These are phyloP conservation scores for Choristoneura fumiferana DNA, from an alignment of 1,140 invertebrate genomes.

Conservation along the genomic window DNA sequence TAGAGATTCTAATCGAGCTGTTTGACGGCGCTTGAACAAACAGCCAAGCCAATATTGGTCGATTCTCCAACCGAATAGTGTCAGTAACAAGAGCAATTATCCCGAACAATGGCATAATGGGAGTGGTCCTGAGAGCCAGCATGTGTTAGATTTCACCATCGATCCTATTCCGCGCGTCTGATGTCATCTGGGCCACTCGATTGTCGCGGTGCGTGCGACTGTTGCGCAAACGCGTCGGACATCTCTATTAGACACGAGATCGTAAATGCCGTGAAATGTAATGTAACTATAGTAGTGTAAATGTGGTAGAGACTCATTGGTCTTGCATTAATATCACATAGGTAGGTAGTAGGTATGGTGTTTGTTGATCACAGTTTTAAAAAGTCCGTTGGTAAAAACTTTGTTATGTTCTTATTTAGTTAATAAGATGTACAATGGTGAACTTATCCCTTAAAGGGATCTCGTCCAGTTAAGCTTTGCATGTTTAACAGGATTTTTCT, in stretches of 20 bases:
- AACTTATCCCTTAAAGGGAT: too few species aligned
- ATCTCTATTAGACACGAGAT: constrained; percentile 11
- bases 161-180: not conserved
- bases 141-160: constrained; percentile 18
- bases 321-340: too few species aligned
- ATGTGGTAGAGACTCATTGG: too few species aligned
- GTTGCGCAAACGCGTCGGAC: constrained; percentile 11
- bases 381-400: too few species aligned
- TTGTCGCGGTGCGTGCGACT: not conserved
- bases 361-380: too few species aligned
- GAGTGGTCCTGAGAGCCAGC: not conserved
- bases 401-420: too few species aligned
- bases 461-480: too few species aligned
- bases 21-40: too few species aligned
- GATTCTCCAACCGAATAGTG: not conserved
- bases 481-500: too few species aligned
- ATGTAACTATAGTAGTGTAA: not conserved
- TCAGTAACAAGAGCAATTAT: constrained; percentile 12
- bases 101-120: constrained; percentile 3
- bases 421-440: too few species aligned
- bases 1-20: too few species aligned
- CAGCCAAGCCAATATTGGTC: not conserved
- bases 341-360: too few species aligned
- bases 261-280: not conserved
- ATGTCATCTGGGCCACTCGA: constrained; percentile 9